phyloP scores from a whole-genome alignment of 2,888 invertebrate genomes.

The Tipula lateralis region DNA sequence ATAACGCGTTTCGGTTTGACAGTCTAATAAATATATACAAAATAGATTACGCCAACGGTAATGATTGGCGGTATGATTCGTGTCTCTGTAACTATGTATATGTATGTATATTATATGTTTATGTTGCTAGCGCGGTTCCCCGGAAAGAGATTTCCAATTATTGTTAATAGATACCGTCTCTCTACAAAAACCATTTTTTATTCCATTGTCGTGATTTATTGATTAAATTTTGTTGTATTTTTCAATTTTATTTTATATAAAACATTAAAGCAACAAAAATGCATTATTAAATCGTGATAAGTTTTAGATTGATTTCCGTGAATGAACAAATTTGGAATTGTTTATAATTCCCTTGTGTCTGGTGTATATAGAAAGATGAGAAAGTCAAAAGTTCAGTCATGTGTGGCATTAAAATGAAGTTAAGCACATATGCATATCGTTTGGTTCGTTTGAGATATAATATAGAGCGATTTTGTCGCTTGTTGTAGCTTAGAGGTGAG shows the following conservation, averaged over 20 bases:
- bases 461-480: too few species aligned
- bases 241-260: background rate
- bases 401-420: background rate
- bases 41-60: background rate
- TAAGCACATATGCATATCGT: background rate
- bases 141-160: background rate
- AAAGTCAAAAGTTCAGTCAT: background rate
- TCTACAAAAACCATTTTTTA: background rate
- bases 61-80: background rate
- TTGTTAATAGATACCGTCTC: background rate
- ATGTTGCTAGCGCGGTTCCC: background rate
- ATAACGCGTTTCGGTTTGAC: background rate
- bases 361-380: background rate
- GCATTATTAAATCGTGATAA: background rate
- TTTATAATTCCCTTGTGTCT: background rate
- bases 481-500: too few species aligned
- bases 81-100: background rate
- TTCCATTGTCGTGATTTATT: slow-evolving; percentile 1
- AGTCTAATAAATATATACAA: background rate
- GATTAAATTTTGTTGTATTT: background rate
- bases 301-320: slow-evolving; percentile 7
- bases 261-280: background rate
- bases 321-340: background rate
- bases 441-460: background rate
- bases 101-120: background rate